Percentiles rank a stretch among this genome's conserved stretches.
Conservation (phyloP, 2,888 invertebrate genomes). For the Heliconius ismenius region DNA sequence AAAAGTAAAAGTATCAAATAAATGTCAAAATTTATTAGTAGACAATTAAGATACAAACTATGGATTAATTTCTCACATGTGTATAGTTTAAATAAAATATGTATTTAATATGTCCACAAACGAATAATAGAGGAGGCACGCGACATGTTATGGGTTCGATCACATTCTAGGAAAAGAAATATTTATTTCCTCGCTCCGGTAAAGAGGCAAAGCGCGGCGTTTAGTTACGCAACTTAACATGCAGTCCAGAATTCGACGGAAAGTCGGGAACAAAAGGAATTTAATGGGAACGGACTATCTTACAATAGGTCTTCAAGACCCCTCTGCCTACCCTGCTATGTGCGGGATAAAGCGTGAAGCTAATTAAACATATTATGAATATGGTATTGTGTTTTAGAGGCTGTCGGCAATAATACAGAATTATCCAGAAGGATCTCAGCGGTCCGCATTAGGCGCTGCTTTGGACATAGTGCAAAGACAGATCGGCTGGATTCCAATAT, state of each 20-base stretch:
- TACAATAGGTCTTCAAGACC: not conserved
- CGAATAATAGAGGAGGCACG: not conserved
- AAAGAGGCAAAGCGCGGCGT: not conserved
- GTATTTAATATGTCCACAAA: too few relatives aligned
- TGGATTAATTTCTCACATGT: too few relatives aligned
- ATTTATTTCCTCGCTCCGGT: not conserved
- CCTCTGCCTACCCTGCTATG: not conserved
- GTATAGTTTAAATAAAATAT: too few relatives aligned
- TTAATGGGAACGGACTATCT: not conserved
- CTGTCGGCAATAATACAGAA: conserved; percentile 62
- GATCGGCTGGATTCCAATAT: conserved; percentile 73
- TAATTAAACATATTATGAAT: not conserved
- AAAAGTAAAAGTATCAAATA: too few relatives aligned
- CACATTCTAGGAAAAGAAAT: not conserved
- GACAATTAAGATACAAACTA: too few relatives aligned
- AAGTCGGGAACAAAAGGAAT: not conserved
- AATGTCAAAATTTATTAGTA: too few relatives aligned
- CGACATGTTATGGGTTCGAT: not conserved
- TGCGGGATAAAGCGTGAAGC: not conserved
- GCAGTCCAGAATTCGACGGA: not conserved
- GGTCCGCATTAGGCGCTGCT: conserved; percentile 58
- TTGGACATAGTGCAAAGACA: conserved; percentile 72
- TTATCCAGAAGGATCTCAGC: conserved; percentile 66
- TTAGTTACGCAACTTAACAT: not conserved
- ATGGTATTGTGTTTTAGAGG: conserved; percentile 54